Base-by-base conservation (phyloP, 2,113 vertebrate species). In the Nibea coibor region DNA sequence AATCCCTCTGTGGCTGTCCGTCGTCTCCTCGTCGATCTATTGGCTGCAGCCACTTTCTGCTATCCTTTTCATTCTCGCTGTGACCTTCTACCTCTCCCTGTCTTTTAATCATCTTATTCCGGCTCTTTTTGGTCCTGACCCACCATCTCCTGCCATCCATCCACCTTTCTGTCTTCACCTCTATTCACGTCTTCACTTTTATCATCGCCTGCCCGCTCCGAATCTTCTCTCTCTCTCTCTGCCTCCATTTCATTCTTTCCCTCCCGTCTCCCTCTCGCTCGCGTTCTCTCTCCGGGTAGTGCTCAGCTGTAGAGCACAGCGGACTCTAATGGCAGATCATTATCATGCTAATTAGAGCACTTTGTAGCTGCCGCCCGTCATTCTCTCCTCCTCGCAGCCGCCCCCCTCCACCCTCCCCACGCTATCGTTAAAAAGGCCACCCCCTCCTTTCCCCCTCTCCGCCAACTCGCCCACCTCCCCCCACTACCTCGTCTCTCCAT, bases 341-440 rank as follows among this genome's bases (percentile, higher is more conserved):
- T 94, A 94, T 94, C 94, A 94, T 94, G 93, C 93, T 94, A 94
- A 94, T 94, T 94, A 94, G 92, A 94, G 92, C 94, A 94, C 94
- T 94, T 94, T 94, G 94, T 94, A 94, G 92, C 93, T 93, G 92
- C 92, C 90, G 92, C 92, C 92, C 90, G 89, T 91, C 92, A 93
- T 92, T 92, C 91, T 91, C 89, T 86, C 84, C 85, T 83, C 82
- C 75, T 78, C 82, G 63, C 87, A 78, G 71, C 80, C 35, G 35
- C 35, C 35, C 35, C 35, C 35, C 35, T 39, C 35, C 35, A 39
- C 35, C 78, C 62, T 77, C 48, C 85, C 80, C 88, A 63, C 79
- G 64, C 92, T 90, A 91, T 93, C 87, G 88, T 93, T 93, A 93
- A 92, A 93, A 93, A 92, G 91, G 89, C 93, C 91, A 87, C 88